A percentile compares a stretch with the other conserved stretches of the same genome.
These are phyloP conservation scores for Isoperla grammatica DNA, from an alignment of 2,888 invertebrate genomes.

Conservation along the genomic window DNA sequence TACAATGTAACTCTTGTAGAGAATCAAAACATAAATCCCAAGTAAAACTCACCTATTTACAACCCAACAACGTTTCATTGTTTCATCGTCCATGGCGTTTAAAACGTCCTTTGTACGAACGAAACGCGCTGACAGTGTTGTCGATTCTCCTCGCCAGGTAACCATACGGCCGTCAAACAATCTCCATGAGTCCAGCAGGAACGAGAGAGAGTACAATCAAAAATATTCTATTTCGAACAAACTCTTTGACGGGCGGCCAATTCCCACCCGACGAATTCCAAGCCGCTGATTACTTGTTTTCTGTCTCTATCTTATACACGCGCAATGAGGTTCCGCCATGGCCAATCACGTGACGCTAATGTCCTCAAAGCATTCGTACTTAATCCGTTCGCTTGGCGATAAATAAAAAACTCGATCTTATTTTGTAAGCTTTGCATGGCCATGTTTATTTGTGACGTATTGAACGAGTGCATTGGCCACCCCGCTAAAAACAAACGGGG, in stretches of 20 bases:
- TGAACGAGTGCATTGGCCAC: no score
- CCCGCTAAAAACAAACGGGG: no score
- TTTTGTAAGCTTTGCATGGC: conserved; percentile 47
- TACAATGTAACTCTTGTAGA: no score
- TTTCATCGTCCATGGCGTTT: no score
- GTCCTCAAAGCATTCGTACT: conserved; percentile 35
- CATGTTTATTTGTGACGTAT: no score
- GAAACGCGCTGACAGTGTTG: no score
- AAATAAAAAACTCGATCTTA: conserved; percentile 53
- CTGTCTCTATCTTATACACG: conserved; percentile 32
- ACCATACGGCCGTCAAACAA: not conserved
- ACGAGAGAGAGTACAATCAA: conserved; percentile 9
- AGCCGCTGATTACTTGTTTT: conserved; percentile 1
- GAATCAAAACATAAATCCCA: no score
- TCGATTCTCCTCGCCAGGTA: not conserved
- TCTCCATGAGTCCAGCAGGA: not conserved
- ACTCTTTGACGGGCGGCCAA: conserved; percentile 10
- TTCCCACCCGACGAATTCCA: conserved; percentile 2
- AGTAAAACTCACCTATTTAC: no score
- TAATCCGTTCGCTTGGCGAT: conserved; percentile 43
- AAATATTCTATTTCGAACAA: conserved; percentile 3
- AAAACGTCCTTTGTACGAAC: no score
- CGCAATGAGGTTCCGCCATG: no score
- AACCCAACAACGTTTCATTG: no score
- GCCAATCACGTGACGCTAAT: no score